Percentiles rank a stretch among this genome's conserved stretches.
Conservation (phyloP, 2,113 vertebrate genomes). For the Acanthisitta chloris region DNA sequence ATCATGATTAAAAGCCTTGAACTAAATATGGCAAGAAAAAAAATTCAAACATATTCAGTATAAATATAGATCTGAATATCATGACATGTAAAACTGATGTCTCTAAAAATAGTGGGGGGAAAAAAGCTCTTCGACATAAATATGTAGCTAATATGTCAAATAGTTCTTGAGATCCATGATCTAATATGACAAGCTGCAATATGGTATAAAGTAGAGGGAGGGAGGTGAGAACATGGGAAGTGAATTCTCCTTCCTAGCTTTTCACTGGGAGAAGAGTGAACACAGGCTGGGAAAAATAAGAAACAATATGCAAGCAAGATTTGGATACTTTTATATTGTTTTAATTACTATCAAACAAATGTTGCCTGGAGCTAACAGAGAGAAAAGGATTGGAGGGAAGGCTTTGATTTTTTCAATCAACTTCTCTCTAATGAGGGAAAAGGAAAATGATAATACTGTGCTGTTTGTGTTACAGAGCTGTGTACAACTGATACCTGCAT, state of each 20-base stretch:
- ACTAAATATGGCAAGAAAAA: conserved; percentile 5
- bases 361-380: conserved; percentile 47
- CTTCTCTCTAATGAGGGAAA: background rate
- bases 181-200: conserved; percentile 42
- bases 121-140: background rate
- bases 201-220: background rate
- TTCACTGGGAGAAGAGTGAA: conserved; percentile 15
- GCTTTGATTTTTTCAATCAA: conserved; percentile 56
- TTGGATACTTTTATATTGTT: conserved; percentile 28
- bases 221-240: conserved; percentile 4
- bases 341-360: conserved; percentile 42
- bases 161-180: conserved; percentile 10
- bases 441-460: background rate
- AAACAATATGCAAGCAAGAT: conserved; percentile 52
- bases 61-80: background rate
- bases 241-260: conserved; percentile 30
- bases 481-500: background rate
- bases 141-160: conserved; percentile 17
- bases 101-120: conserved; percentile 14
- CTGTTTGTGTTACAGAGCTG: background rate
- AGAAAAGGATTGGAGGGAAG: conserved; percentile 1
- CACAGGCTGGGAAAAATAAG: background rate
- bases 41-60: background rate
- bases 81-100: background rate
- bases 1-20: background rate